A percentile compares a stretch with the other conserved stretches of the same genome.
These are phyloP conservation scores for Sinocyclocheilus anshuiensis DNA, from an alignment of 2,113 vertebrate genomes.

Conservation along the genomic window DNA sequence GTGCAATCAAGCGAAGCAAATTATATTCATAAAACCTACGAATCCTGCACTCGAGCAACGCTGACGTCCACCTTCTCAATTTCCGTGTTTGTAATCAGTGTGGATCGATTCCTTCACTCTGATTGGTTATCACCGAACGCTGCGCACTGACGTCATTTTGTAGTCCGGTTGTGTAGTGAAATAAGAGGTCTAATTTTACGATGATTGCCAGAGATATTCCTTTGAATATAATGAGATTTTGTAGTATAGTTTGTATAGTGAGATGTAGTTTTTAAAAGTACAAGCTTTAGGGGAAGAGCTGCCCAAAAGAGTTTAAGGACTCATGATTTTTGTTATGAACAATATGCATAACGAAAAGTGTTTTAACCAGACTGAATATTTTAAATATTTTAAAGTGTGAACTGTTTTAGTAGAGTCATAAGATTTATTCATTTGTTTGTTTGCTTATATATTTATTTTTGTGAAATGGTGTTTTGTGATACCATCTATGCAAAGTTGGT, in stretches of 20 bases:
- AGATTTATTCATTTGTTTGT: too few relatives aligned
- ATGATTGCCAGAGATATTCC: background rate
- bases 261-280: background rate
- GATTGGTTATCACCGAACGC: constrained; percentile 61
- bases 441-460: too few relatives aligned
- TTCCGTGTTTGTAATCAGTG: constrained; percentile 76
- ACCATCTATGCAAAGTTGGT: too few relatives aligned
- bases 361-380: background rate
- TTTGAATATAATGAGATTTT: background rate
- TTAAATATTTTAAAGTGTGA: too few relatives aligned
- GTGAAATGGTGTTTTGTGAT: too few relatives aligned
- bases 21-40: background rate
- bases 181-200: background rate
- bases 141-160: background rate
- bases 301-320: background rate
- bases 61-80: constrained; percentile 22
- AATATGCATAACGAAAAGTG: background rate
- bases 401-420: too few relatives aligned
- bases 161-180: constrained; percentile 11
- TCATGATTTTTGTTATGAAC: background rate
- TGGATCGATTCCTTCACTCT: constrained; percentile 12
- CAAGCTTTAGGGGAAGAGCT: background rate
- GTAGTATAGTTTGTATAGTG: background rate
- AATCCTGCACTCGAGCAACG: background rate
- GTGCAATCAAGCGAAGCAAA: background rate